Conservation (phyloP, 2,888 invertebrate species). For the Epinotia demarniana region DNA sequence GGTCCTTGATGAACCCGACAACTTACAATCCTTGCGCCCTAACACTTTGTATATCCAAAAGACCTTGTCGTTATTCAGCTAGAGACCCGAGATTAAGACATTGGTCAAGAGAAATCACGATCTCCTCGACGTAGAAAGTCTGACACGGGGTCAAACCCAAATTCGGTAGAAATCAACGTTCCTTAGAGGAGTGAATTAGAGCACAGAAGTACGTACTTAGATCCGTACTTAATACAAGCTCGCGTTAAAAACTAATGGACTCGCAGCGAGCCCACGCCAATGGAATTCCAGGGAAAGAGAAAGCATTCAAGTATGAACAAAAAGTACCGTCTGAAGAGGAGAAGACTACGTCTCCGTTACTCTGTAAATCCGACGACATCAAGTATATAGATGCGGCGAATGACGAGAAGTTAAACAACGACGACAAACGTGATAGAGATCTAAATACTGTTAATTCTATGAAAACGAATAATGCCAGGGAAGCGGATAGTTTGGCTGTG, state of each 20-base stretch:
- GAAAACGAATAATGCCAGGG: conserved; percentile 66
- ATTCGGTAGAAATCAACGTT: conserved; percentile 65
- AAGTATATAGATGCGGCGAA: conserved; percentile 72
- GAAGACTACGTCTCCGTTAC: conserved; percentile 78
- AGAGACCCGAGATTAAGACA: conserved; percentile 87
- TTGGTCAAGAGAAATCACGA: conserved; percentile 77
- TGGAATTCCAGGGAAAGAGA: conserved; percentile 80
- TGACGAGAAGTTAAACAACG: conserved; percentile 63
- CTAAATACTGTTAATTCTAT: conserved; percentile 74
- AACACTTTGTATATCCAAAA: conserved; percentile 78
- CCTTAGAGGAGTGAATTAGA: conserved; percentile 64
- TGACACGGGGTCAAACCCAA: conserved; percentile 67
- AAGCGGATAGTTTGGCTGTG: conserved; percentile 65
- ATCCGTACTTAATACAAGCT: conserved; percentile 64
- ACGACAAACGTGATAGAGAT: conserved; percentile 66
- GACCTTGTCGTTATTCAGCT: conserved; percentile 81
- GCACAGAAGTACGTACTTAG: conserved; percentile 60
- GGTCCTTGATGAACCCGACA: conserved; percentile 84
- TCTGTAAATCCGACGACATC: conserved; percentile 66
- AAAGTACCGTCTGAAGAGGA: conserved; percentile 80
- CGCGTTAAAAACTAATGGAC: conserved; percentile 75
- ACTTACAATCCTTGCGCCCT: conserved; percentile 80
- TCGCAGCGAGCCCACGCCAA: conserved; percentile 73
- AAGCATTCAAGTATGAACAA: conserved; percentile 69
- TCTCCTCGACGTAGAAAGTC: conserved; percentile 73